Conservation (phyloP, 2,797 vertebrate species). For the Gambelia wislizenii region DNA sequence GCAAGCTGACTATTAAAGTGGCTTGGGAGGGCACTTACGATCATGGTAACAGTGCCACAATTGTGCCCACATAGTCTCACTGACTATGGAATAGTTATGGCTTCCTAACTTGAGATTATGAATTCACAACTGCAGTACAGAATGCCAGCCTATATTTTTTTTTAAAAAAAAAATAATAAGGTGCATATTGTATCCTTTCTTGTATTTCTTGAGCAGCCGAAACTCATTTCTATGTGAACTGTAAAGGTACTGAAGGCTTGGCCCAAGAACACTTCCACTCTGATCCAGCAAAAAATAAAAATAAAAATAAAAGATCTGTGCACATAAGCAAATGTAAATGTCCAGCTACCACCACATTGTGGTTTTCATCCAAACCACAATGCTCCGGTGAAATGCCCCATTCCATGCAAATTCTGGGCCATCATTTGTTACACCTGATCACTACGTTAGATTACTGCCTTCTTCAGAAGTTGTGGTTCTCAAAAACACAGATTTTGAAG, state of each 20-base stretch:
- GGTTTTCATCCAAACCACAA: neutral
- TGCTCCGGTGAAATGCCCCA: neutral
- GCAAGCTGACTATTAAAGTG: too few relatives aligned
- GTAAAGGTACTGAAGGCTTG: conserved; percentile 53
- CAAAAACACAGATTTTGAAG: conserved; percentile 8
- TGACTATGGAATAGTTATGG: too few relatives aligned
- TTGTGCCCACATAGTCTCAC: too few relatives aligned
- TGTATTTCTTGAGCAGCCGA: neutral
- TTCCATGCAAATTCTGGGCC: neutral
- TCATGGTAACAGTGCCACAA: too few relatives aligned
- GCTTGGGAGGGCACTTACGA: too few relatives aligned
- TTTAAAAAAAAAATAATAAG: too few relatives aligned
- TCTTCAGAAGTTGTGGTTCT: conserved; percentile 2
- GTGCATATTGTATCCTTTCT: neutral
- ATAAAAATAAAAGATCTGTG: too few relatives aligned
- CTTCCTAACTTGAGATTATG: too few relatives aligned
- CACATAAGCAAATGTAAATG: neutral
- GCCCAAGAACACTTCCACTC: conserved; percentile 34
- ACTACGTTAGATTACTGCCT: neutral
- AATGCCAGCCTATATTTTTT: too few relatives aligned
- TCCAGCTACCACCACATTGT: neutral
- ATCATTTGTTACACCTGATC: neutral
- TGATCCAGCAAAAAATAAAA: neutral
- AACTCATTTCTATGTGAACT: conserved; percentile 30
- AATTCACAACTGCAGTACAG: too few relatives aligned